Base-by-base conservation (phyloP, 2,113 vertebrate species). In the Galeopterus variegatus region DNA sequence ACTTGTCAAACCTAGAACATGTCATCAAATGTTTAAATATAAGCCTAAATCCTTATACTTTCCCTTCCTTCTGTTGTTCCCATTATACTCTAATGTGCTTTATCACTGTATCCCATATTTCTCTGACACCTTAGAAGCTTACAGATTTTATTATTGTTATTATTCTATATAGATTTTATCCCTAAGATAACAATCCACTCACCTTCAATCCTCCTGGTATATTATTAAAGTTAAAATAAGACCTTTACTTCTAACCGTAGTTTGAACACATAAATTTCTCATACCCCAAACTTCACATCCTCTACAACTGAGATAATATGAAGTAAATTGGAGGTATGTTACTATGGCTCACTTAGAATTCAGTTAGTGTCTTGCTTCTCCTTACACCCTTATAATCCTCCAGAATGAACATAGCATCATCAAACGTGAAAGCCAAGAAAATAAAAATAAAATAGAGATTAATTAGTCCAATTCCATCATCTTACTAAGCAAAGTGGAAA, bases 351-450 rank as follows among this genome's bases (percentile, higher is more conserved):
- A 60, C 60, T 80, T 73, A 81, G 58, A 91, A 80, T 58, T 87
- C 31, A 91, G 24, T 26, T 58, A 82, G 50, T 77, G 28, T 41
- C 62, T 92, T 88, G 62, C 17, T 50, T 82, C 65, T 81, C 28
- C 36, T 79, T 26, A 81, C 12, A 73, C 60, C 41, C 89, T 91
- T 79, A 69, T 36, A 67, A 94, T 62, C 60, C 17, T 82, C 60
- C 77, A 82, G 67, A 72, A 88, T 18, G 76, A 94, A 90, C 36
- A 36, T 2, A 52, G 12, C 58, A 54, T 48, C 81, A 48, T 67
- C 67, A 76, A 75, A 93, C 23, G 28, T 58, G 52, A 88, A 67
- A 91, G 83, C 36, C 15, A 88, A 77, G 50, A 76, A 90, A 70
- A 65, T 28, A 28, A 67, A 93, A 62, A 58, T 50, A 65, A 82